Evolutionary conservation across 1,140 invertebrate genomes (phyloP).

Genomic region (Maconellicoccus hirsutus): DNA sequence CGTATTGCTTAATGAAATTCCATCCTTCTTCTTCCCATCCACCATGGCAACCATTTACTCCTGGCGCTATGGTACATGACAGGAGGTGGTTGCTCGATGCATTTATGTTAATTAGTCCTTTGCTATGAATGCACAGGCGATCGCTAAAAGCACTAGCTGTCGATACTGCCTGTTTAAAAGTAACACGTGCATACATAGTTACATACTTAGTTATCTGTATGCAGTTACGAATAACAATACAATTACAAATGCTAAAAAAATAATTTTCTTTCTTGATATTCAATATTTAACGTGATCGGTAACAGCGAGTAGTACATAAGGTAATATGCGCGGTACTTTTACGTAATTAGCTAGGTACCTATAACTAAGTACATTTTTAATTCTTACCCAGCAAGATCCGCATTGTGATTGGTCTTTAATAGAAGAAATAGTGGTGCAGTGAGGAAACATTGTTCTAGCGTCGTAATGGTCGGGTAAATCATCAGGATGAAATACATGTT

Average conservation of each 20-base stretch:
- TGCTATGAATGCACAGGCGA: background rate
- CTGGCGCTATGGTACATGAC: conserved; percentile 37
- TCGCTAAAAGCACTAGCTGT: background rate
- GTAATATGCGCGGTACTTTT: too few relatives aligned
- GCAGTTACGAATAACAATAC: too few relatives aligned
- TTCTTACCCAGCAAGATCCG: conserved; percentile 59
- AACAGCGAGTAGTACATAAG: too few relatives aligned
- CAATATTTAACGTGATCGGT: too few relatives aligned
- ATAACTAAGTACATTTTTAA: too few relatives aligned
- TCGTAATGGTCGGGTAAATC: conserved; percentile 66
- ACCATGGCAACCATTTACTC: conserved; percentile 50
- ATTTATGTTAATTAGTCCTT: background rate
- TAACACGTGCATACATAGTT: too few relatives aligned
- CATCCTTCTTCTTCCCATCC: conserved; percentile 55
- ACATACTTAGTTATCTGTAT: too few relatives aligned
- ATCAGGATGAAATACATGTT: background rate
- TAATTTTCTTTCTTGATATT: too few relatives aligned
- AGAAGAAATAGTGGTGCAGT: conserved; percentile 66
- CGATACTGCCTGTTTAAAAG: background rate
- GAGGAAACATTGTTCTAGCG: conserved; percentile 60
- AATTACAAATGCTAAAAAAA: too few relatives aligned
- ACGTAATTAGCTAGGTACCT: too few relatives aligned
- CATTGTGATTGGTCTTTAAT: conserved; percentile 63
- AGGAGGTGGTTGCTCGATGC: background rate
- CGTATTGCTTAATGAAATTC: conserved; percentile 42